phyloP scores from a whole-genome alignment of 2,797 vertebrate species.

The Crocidura indochinensis region DNA sequence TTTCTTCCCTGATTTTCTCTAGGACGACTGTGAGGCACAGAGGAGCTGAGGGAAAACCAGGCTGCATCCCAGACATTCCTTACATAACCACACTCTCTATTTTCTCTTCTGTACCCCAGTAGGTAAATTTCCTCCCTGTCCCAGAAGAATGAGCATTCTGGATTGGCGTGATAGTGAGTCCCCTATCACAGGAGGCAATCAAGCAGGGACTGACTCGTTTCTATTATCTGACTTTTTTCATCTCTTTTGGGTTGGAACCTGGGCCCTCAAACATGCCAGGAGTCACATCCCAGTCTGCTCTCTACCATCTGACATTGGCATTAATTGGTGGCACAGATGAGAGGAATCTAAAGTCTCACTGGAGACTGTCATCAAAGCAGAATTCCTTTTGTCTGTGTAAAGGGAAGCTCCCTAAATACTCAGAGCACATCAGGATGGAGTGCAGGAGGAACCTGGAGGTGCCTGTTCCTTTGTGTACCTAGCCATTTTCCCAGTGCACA shows the following conservation, averaged over 20 bases:
- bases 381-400: no score
- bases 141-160: neutral
- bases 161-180: neutral
- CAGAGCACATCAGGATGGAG: neutral
- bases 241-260: no score
- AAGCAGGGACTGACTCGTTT: neutral
- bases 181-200: neutral
- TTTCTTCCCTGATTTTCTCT: neutral
- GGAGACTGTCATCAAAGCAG: no score
- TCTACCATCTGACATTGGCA: no score
- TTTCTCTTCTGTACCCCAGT: neutral
- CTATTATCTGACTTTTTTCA: neutral
- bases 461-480: neutral
- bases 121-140: neutral
- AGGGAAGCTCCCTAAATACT: neutral
- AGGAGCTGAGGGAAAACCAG: neutral
- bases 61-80: neutral
- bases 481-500: neutral
- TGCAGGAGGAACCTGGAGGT: neutral
- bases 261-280: no score
- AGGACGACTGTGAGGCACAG: neutral
- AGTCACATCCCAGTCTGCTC: no score
- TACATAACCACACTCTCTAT: neutral
- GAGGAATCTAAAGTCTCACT: no score
- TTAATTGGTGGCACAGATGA: no score